Evolutionary conservation across 1,140 invertebrate genomes (phyloP), one percentile per base, ranked within the genome.

Genomic region (Drosophila watanabei): DNA sequence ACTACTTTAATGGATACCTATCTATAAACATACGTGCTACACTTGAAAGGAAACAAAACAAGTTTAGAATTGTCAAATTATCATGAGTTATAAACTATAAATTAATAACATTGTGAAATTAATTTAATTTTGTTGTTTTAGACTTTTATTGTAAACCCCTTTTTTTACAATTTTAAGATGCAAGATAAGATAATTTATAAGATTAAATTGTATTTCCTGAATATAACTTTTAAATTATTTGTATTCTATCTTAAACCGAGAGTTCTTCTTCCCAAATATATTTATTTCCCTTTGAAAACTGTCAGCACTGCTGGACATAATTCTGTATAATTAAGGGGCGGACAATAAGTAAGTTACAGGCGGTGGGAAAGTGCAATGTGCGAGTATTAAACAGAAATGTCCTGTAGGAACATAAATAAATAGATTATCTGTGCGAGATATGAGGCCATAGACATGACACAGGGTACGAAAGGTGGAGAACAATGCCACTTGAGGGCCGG

Each of bases 351-450:
- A 75, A 58, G 33, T 45, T 32, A 33, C 28, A 18, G 64, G 4
- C 79, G 33, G 58, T 81, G 79, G 75, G 70, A 80, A 81, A 76
- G 33, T 75, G 62, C 70, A 81, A 48, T 66, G 78, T 80, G 77
- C 39, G 61, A 61, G 35, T 30, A 10, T 37, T 28, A 18, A 32
- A 39, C 54, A 24, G 33, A 56, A 24, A 24, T 56, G 54, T 56
- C 33, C 54, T n/a, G 20, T n/a, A 24, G 60, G n/a, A 32, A 39
- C 33, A 51, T 24, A 8, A 61, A 32, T 30, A 51, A 61, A 72
- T 41, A 62, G 72, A 75, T 75, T 62, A 61, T 63, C 54, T 71
- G 4, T 13, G 1, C 3, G 32, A 66, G 32, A 66, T 66, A 69
- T 35, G 16, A 20, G 46, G 20, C 43, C 35, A 33, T 63, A 16